A percentile compares a stretch with the other conserved stretches of the same genome.
These are phyloP conservation scores for Dendrocincla fuliginosa DNA, from an alignment of 2,797 vertebrate species.

Conservation along the genomic window DNA sequence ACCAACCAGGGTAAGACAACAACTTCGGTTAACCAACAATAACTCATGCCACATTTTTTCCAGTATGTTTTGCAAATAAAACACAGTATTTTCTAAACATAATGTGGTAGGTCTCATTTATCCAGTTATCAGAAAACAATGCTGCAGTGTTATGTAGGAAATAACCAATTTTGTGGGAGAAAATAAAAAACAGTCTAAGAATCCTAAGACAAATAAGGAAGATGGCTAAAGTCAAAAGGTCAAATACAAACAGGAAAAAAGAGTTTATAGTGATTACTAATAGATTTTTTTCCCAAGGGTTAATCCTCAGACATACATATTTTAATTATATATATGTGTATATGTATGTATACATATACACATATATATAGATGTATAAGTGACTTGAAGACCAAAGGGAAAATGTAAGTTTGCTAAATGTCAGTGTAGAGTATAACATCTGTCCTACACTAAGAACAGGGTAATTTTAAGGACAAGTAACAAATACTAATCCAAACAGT, in stretches of 20 bases:
- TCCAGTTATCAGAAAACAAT: neutral
- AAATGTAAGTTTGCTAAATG: neutral
- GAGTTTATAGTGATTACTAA: neutral
- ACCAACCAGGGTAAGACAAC: neutral
- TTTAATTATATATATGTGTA: neutral
- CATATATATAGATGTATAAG: neutral
- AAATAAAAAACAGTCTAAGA: neutral
- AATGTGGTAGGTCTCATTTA: neutral
- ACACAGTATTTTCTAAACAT: neutral
- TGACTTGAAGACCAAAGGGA: neutral
- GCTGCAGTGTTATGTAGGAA: neutral
- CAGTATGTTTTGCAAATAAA: constrained; percentile 38
- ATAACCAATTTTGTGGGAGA: neutral
- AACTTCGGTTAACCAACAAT: constrained; percentile 23
- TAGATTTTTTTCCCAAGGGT: neutral
- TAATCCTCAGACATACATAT: neutral
- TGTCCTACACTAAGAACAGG: neutral
- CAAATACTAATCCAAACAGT: neutral
- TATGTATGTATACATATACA: neutral
- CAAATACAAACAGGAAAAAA: neutral
- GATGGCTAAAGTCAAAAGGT: neutral
- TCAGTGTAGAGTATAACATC: neutral
- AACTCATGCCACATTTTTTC: neutral
- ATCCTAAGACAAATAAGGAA: neutral
- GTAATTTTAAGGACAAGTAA: neutral